A percentile compares a stretch with the other conserved stretches of the same genome.
These are phyloP conservation scores for Bhutanitis thaidina DNA, from an alignment of 2,888 invertebrate species.

Conservation along the genomic window DNA sequence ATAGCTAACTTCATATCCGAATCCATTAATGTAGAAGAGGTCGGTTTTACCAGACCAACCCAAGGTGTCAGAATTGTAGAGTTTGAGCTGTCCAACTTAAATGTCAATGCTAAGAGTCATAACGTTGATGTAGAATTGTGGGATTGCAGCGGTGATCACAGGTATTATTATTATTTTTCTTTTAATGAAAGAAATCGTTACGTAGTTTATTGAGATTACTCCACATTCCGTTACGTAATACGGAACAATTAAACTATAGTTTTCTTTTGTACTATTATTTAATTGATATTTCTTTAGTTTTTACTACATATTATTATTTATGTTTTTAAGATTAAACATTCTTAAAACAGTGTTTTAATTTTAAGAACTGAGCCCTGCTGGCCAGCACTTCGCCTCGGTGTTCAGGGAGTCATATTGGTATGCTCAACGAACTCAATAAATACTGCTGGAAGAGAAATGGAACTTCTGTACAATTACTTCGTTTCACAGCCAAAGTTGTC, in stretches of 20 bases:
- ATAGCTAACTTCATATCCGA: conserved; percentile 87
- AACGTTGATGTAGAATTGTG: conserved; percentile 88
- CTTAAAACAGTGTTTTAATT: conserved; percentile 8
- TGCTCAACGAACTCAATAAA: conserved; percentile 75
- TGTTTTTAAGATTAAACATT: too few species aligned
- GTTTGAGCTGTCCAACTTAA: conserved; percentile 83
- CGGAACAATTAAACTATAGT: too few species aligned
- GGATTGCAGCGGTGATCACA: conserved; percentile 89
- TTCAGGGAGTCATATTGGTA: conserved; percentile 85
- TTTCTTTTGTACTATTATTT: too few species aligned
- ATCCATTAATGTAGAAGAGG: conserved; percentile 80
- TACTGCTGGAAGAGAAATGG: conserved; percentile 78
- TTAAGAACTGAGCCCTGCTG: conserved; percentile 86
- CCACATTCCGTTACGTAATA: too few species aligned
- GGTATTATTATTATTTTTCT: too few species aligned
- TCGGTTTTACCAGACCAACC: conserved; percentile 82
- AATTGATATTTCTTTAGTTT: too few species aligned
- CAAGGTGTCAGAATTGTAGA: conserved; percentile 88
- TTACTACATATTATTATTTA: too few species aligned
- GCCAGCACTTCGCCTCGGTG: conserved; percentile 85
- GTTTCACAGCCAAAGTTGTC: conserved; percentile 83
- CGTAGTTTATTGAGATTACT: too few species aligned
- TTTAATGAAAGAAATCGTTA: too few species aligned
- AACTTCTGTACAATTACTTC: conserved; percentile 83
- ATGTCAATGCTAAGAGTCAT: conserved; percentile 75